These are phyloP conservation scores for Schrankia costaestrigalis DNA, from an alignment of 2,888 invertebrate genomes.

Conservation along the genomic window DNA sequence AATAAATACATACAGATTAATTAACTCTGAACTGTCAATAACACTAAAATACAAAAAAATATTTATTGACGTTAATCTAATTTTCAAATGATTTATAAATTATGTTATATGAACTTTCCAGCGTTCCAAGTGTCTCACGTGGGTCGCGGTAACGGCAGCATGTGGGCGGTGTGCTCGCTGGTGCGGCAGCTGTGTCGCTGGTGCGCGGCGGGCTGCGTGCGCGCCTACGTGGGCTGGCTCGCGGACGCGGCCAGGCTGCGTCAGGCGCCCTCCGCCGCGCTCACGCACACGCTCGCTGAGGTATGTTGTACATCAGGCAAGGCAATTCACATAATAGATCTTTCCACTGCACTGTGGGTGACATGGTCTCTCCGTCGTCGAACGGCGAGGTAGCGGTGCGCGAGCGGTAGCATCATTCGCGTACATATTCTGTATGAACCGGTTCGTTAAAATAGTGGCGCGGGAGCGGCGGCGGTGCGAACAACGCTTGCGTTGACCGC, in stretches of 20 bases:
- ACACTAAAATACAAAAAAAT: too few relatives aligned
- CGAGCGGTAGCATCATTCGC: too few relatives aligned
- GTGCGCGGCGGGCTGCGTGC: constrained; percentile 82
- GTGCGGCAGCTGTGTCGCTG: constrained; percentile 88
- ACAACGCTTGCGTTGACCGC: too few relatives aligned
- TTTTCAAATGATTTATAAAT: neutral
- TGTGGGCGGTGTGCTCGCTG: constrained; percentile 86
- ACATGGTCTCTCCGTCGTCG: too few relatives aligned
- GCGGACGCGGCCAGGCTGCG: constrained; percentile 67
- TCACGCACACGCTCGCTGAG: constrained; percentile 89
- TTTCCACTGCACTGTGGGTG: too few relatives aligned
- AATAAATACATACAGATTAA: too few relatives aligned
- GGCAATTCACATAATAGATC: neutral
- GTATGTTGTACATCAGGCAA: constrained; percentile 58
- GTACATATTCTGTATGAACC: too few relatives aligned
- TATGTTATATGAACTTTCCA: constrained; percentile 49
- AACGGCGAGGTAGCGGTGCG: too few relatives aligned
- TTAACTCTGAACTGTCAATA: too few relatives aligned
- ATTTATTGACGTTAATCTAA: too few relatives aligned
- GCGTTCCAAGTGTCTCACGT: constrained; percentile 11
- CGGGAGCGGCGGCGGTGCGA: too few relatives aligned
- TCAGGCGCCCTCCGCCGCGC: constrained; percentile 62
- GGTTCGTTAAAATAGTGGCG: too few relatives aligned
- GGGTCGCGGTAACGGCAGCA: constrained; percentile 51
- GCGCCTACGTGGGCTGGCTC: constrained; percentile 88